phyloP scores from a whole-genome alignment of 2,797 vertebrate genomes.

The Otus scops region DNA sequence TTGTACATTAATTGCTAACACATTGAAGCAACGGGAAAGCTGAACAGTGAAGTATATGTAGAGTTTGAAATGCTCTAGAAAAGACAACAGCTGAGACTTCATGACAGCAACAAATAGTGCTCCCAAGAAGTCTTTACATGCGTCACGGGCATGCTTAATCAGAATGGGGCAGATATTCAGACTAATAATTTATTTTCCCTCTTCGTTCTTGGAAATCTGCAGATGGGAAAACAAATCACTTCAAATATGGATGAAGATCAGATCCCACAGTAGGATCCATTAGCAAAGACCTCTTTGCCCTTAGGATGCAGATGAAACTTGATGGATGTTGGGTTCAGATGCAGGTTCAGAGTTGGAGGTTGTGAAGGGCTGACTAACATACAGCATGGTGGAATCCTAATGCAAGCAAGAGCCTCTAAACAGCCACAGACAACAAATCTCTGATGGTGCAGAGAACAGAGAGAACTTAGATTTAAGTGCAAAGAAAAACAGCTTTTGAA shows the following conservation, averaged over 20 bases:
- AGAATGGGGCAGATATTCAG: neutral
- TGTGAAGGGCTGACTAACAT: neutral
- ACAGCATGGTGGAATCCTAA: neutral
- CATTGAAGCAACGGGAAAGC: conserved; percentile 13
- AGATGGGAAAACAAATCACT: neutral
- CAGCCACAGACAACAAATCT: neutral
- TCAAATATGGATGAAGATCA: neutral
- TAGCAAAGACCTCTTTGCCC: neutral
- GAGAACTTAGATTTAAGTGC: neutral
- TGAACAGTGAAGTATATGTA: neutral
- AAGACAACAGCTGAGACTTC: neutral
- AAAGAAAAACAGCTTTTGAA: neutral
- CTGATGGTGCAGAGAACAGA: neutral
- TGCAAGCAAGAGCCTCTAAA: neutral
- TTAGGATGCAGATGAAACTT: neutral
- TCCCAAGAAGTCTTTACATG: neutral
- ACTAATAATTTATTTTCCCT: neutral
- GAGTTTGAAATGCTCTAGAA: neutral
- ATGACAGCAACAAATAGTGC: neutral
- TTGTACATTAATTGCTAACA: conserved; percentile 54
- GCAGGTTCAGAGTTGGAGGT: neutral
- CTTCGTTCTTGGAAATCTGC: conserved; percentile 5
- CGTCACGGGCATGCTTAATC: neutral
- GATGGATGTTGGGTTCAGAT: neutral
- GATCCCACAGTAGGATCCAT: neutral